Percentiles rank a stretch among this genome's conserved stretches.
Evolutionary conservation across 1,140 invertebrate genomes (phyloP).

Genomic region (Eueides isabella): DNA sequence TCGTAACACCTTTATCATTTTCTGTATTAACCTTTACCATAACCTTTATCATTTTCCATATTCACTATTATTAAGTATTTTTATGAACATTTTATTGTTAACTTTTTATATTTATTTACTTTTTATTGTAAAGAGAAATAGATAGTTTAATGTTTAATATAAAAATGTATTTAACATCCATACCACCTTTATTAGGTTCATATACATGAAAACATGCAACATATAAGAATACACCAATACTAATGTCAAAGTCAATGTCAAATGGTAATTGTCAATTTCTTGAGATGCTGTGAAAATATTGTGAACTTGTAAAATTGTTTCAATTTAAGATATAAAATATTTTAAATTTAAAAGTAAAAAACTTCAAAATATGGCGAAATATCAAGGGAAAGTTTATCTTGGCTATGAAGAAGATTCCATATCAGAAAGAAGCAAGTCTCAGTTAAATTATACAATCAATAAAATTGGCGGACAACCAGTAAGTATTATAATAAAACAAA

Average conservation of each 20-base stretch:
- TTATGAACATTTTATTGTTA: too few relatives aligned
- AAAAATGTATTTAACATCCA: too few relatives aligned
- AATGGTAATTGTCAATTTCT: not conserved
- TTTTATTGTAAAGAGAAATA: too few relatives aligned
- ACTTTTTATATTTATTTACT: too few relatives aligned
- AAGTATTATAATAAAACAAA: conserved; percentile 39
- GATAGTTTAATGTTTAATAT: too few relatives aligned
- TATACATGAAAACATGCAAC: not conserved
- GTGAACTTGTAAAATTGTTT: not conserved
- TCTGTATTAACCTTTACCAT: too few relatives aligned
- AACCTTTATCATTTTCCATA: too few relatives aligned
- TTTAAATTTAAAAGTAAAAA: conserved; percentile 15
- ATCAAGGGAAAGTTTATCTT: conserved; percentile 64
- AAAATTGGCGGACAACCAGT: conserved; percentile 73
- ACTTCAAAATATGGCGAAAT: conserved; percentile 63
- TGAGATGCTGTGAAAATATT: conserved; percentile 10
- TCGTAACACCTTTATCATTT: too few relatives aligned
- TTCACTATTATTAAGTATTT: too few relatives aligned
- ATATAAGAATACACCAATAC: not conserved
- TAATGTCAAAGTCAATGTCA: conserved; percentile 10
- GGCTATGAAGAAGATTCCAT: conserved; percentile 69
- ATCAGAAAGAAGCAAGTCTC: conserved; percentile 56
- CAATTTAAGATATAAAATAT: not conserved
- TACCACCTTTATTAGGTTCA: too few relatives aligned
- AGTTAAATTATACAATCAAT: conserved; percentile 62